Conservation (phyloP, 2,888 invertebrate genomes). For the Noctua fimbriata region DNA sequence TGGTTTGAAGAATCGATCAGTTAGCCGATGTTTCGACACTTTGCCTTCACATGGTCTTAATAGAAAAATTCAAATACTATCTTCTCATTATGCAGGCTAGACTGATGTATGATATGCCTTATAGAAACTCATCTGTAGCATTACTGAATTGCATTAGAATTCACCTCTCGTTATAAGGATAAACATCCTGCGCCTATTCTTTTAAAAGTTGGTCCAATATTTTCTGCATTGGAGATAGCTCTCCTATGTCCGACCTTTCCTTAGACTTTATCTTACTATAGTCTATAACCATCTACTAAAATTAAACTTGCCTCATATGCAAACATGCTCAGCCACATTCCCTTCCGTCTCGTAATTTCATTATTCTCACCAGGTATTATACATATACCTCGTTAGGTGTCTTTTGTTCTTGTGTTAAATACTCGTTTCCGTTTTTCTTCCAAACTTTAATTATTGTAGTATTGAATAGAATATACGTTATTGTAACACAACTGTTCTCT, state of each 20-base stretch:
- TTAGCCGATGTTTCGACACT: neutral
- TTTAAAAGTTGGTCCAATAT: neutral
- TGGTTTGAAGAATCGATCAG: neutral
- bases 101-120: neutral
- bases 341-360: neutral
- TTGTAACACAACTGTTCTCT: neutral
- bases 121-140: neutral
- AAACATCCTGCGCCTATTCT: neutral
- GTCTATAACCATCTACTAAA: neutral
- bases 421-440: conserved; percentile 3
- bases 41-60: too few species aligned
- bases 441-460: conserved; percentile 5
- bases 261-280: neutral
- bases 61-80: neutral
- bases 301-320: neutral
- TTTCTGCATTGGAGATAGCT: neutral
- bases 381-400: neutral
- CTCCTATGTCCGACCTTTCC: neutral
- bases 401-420: conserved; percentile 10
- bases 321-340: neutral
- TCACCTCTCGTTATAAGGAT: neutral
- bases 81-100: neutral
- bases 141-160: neutral
- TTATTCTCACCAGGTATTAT: neutral
- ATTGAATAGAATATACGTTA: neutral